Base-by-base conservation (phyloP, 2,888 invertebrate genomes). In the Parnassius apollo region DNA sequence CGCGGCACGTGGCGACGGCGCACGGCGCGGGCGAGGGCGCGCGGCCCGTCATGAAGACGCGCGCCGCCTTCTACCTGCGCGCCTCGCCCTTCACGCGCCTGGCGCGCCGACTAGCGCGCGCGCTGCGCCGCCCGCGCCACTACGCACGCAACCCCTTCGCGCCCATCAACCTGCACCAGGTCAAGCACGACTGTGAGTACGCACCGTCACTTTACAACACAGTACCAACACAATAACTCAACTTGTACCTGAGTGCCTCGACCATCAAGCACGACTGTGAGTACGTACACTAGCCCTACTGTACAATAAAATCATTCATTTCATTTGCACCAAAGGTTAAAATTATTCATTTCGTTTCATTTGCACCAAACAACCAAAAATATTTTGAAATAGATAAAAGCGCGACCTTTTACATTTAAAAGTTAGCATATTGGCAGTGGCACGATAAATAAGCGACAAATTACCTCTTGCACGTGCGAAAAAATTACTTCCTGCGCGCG, bases 31-130 rank as follows among this genome's bases (percentile, higher is more conserved):
- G 77, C 79, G 90, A 84, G 78, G 90, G 90, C 81, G 89, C 98
- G 65, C 94, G 98, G 62, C 98, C 98, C 59, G 97, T 98, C 54
- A 98, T 98, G 98, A 98, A 98, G 93, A 98, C 98, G 60, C 94
- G 98, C 78, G 98, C 98, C 71, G 98, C 98, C 66, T 98, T 99
- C 93, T 98, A 98, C 93, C 93, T 98, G 80, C 96, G 96, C 85
- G 98, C 97, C 61, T 98, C 98, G 77, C 95, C 97, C 65, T 93
- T 97, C 82, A 98, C 98, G 66, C 94, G 97, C 74, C 95, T 98
- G 68, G 98, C 98, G 61, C 94, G 98, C 66, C 93, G 97, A 68
- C 93, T 98, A 69, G 97, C 98, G 85, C 94, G 96, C 72, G 95
- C 96, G 74, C 94, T 97, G 76, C 95, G 96, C 75, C 88, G 89